Conservation (phyloP, 2,113 vertebrate species). For the Brachyistius frenatus region DNA sequence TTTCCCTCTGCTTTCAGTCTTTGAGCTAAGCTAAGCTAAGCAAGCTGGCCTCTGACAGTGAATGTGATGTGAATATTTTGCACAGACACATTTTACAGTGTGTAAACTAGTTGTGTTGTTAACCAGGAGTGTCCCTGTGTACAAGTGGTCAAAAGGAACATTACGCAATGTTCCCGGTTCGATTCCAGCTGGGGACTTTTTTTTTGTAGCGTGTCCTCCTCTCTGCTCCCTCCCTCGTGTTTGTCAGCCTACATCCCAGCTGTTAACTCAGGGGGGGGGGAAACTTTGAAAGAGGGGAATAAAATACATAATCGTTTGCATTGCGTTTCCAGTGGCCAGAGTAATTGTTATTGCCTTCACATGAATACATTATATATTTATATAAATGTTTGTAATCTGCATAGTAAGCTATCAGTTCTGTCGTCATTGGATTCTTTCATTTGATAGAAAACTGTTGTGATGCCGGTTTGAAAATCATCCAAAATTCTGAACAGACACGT, state of each 20-base stretch:
- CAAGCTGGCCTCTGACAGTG: too few relatives aligned
- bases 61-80: neutral
- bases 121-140: slow-evolving; percentile 1
- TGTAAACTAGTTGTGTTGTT: neutral
- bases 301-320: neutral
- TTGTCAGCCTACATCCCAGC: neutral
- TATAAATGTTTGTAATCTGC: neutral
- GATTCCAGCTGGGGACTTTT: neutral
- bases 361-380: neutral
- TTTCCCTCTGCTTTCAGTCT: too few relatives aligned
- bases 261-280: neutral
- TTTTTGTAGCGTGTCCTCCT: neutral
- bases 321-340: slow-evolving; percentile 19
- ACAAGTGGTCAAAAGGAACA: neutral
- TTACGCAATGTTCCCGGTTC: neutral
- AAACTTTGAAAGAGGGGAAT: neutral
- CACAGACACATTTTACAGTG: neutral
- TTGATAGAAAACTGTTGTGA: neutral
- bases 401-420: neutral
- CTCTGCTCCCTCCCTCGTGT: neutral
- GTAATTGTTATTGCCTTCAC: neutral
- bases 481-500: neutral
- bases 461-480: neutral
- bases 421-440: neutral
- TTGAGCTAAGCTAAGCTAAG: too few relatives aligned